Base-by-base conservation (phyloP, 2,888 invertebrate genomes). In the Encarsia formosa region DNA sequence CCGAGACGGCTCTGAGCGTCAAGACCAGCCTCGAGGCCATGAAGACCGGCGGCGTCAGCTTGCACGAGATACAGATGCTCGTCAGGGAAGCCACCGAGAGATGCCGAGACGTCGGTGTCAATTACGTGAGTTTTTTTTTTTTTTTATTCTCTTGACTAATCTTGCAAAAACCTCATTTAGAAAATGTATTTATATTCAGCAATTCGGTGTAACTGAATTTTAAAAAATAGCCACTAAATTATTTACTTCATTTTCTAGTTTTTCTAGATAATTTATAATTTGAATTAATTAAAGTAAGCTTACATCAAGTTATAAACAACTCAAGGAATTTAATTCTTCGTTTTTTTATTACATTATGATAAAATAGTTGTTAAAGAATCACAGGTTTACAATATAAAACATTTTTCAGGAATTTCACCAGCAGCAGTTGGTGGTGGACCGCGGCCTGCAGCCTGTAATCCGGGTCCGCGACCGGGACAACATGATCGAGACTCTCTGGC, bases 21-120 rank as follows among this genome's bases (percentile, higher is more conserved):
- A 66, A 67, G 57, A 58, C 63, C 15, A 69, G 64, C 41, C 45
- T 62, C 24, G 68, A 69, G 15, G 63, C 65, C 4, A 69, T 68
- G 49, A 65, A 61, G 26, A 61, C 63, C 2, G 69, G 68, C 23
- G 71, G 71, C 32, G 64, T 71, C 19, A 71, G 69, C 40, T 60
- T 75, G 8, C 72, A 75, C 39, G 73, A 75, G 53, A 71, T 73
- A 63, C 72, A 72, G 39, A 48, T 74, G 46, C 59, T 74, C 13
- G 73, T 74, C 20, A 66, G 67, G 52, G 75, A 75, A 63, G 75
- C 75, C 2, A 70, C 69, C n/a, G 69, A 71, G 49, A 63, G 68
- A 4, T 75, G 74, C 50, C 61, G 64, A 52, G 70, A 73, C 46
- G 63, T 70, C 20, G 71, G 69, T 16, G 60, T 72, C 24, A 67